These are phyloP conservation scores for Archegozetes longisetosus DNA, from an alignment of 1,140 invertebrate species.

Conservation along the genomic window DNA sequence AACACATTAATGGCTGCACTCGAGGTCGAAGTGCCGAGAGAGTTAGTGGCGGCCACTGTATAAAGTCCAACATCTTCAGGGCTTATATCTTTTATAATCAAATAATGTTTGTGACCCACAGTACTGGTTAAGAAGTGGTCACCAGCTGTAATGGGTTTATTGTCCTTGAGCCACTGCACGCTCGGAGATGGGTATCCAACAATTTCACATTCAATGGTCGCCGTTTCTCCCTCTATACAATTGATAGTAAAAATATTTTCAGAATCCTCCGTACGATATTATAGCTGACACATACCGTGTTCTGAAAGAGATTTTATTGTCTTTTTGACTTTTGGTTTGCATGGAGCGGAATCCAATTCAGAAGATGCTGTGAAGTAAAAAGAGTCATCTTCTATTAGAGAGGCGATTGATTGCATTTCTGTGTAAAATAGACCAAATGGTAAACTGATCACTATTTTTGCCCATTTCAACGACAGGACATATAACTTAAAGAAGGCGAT, in stretches of 20 bases:
- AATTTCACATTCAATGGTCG: slow-evolving; percentile 64
- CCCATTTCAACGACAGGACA: no score
- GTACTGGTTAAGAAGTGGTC: slow-evolving; percentile 23
- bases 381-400: no score
- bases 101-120: slow-evolving; percentile 50
- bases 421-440: no score
- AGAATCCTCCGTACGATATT: background rate
- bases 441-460: no score
- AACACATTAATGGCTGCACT: slow-evolving; percentile 71
- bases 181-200: slow-evolving; percentile 32
- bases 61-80: slow-evolving; percentile 80
- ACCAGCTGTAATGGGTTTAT: slow-evolving; percentile 27
- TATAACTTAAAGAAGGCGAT: no score
- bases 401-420: no score
- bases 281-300: slow-evolving; percentile 9
- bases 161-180: slow-evolving; percentile 77
- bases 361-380: no score
- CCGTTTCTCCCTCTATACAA: slow-evolving; percentile 58
- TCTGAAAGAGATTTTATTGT: background rate
- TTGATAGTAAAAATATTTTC: background rate
- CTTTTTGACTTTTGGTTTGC: slow-evolving; percentile 3
- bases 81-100: background rate
- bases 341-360: no score
- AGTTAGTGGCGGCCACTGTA: slow-evolving; percentile 66
- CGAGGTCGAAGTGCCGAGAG: background rate